These are phyloP conservation scores for Drosophila kepulauana DNA, from an alignment of 1,140 invertebrate species.

Conservation along the genomic window DNA sequence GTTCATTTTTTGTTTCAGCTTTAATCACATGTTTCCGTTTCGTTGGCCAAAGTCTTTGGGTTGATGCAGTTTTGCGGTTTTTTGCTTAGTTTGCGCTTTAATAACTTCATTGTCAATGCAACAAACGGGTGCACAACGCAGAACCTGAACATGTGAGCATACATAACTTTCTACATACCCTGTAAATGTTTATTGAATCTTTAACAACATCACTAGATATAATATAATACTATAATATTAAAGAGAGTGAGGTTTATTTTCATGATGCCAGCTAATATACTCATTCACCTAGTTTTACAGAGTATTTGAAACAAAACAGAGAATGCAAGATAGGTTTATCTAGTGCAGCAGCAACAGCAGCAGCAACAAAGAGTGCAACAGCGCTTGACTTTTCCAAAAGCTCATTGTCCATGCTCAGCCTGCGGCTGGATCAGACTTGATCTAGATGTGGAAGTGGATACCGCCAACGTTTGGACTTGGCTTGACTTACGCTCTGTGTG, in stretches of 20 bases:
- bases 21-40: constrained; percentile 68
- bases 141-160: constrained; percentile 12
- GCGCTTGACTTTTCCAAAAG: constrained; percentile 64
- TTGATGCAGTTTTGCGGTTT: constrained; percentile 49
- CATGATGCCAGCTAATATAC: constrained; percentile 16
- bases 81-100: constrained; percentile 71
- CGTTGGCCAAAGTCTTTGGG: constrained; percentile 42
- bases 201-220: too few relatives aligned
- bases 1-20: constrained; percentile 32
- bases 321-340: constrained; percentile 23
- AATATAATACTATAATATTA: too few relatives aligned
- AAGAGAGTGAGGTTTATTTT: background rate
- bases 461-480: background rate
- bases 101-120: constrained; percentile 83
- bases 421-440: constrained; percentile 53
- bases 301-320: constrained; percentile 14
- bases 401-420: constrained; percentile 58
- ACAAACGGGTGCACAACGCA: constrained; percentile 45
- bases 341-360: constrained; percentile 21
- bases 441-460: constrained; percentile 42
- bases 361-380: constrained; percentile 56
- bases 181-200: background rate
- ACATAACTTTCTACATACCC: constrained; percentile 3
- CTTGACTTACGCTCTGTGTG: background rate
- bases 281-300: background rate